phyloP scores from a whole-genome alignment of 2,797 vertebrate genomes.

The Tauraco hartlaubi region DNA sequence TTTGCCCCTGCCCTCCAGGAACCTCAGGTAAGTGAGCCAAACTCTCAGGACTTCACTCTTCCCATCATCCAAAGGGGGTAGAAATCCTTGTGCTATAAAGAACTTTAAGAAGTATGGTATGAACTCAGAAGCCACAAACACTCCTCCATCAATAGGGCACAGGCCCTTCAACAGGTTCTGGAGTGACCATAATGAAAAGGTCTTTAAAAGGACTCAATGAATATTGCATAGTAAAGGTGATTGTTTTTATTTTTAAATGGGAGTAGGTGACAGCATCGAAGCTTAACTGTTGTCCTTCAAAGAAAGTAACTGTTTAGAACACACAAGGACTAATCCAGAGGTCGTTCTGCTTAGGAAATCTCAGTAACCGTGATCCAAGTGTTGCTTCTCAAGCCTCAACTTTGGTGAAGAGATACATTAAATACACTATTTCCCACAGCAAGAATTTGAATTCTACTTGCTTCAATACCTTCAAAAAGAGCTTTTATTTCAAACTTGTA shows the following conservation, averaged over 20 bases:
- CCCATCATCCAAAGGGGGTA: background rate
- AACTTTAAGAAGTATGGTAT: background rate
- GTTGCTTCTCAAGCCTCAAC: background rate
- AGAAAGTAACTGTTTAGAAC: background rate
- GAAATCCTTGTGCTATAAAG: background rate
- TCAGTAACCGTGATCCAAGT: background rate
- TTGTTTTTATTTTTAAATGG: background rate
- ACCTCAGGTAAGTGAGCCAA: background rate
- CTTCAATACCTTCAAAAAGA: constrained; percentile 24
- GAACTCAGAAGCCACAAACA: background rate
- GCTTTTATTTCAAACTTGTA: constrained; percentile 31
- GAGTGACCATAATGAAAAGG: background rate
- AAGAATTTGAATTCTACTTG: constrained; percentile 13
- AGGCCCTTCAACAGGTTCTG: background rate
- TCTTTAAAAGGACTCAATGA: background rate
- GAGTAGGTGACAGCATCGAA: background rate
- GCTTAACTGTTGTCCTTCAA: background rate
- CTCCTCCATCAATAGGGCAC: background rate
- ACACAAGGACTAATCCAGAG: background rate
- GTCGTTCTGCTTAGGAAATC: background rate
- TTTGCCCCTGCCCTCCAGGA: background rate
- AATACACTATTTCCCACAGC: background rate
- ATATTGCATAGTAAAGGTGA: background rate
- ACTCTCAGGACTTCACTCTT: background rate
- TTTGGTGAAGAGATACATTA: background rate